These are phyloP conservation scores for Lasaia peninsularis DNA, from an alignment of 1,140 invertebrate species.

Conservation along the genomic window DNA sequence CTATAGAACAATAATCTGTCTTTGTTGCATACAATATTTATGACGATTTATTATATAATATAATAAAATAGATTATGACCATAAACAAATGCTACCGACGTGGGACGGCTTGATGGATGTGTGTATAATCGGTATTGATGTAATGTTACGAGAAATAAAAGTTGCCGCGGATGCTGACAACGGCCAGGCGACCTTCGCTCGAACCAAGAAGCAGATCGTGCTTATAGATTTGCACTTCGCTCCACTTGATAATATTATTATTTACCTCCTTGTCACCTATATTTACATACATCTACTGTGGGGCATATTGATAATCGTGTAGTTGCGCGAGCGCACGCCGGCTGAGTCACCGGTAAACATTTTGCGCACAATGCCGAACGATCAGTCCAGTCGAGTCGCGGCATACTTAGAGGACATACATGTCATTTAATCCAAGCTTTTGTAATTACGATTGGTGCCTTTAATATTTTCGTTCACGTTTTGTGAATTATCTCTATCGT, in stretches of 20 bases:
- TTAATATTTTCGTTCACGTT: constrained; percentile 21
- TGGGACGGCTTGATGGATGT: constrained; percentile 1
- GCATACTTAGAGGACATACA: constrained; percentile 68
- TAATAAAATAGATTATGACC: constrained; percentile 1
- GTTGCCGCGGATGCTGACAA: constrained; percentile 24
- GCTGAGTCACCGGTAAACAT: constrained; percentile 61
- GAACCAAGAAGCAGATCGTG: constrained; percentile 32
- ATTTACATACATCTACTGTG: constrained; percentile 57
- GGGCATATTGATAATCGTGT: constrained; percentile 59
- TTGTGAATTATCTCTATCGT: constrained; percentile 40
- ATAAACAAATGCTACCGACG: neutral
- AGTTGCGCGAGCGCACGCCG: constrained; percentile 60
- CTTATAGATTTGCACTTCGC: constrained; percentile 44
- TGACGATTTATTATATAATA: neutral
- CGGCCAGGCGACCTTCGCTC: constrained; percentile 34
- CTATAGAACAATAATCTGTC: neutral
- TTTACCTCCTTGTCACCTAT: constrained; percentile 63
- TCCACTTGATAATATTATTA: constrained; percentile 43
- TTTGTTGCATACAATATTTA: neutral
- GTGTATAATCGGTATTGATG: neutral
- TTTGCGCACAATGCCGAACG: constrained; percentile 66
- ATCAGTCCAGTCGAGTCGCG: constrained; percentile 66
- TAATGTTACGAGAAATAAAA: constrained; percentile 16
- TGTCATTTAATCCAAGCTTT: constrained; percentile 47
- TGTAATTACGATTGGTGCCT: constrained; percentile 30